Percentiles rank a stretch among this genome's conserved stretches.
phyloP scores from a whole-genome alignment of 2,888 invertebrate genomes.

The Sesia bembeciformis region DNA sequence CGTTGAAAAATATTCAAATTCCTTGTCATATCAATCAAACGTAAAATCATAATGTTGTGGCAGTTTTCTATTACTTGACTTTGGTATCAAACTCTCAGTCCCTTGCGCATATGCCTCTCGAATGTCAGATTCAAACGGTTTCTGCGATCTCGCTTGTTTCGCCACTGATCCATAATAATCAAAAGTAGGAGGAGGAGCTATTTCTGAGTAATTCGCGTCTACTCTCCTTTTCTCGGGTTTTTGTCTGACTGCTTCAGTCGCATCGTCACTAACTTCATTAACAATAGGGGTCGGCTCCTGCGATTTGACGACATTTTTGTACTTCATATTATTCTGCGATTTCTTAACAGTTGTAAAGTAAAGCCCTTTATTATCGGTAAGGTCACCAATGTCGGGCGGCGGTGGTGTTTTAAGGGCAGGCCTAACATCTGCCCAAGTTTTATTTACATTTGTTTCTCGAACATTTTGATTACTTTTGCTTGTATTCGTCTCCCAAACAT shows the following conservation, averaged over 20 bases:
- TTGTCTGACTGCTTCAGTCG: constrained; percentile 12
- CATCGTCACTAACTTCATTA: constrained; percentile 43
- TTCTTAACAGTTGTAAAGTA: constrained; percentile 44
- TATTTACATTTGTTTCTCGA: constrained; percentile 10
- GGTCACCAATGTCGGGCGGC: constrained; percentile 31
- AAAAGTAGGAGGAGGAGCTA: constrained; percentile 79
- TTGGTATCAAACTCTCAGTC: constrained; percentile 50
- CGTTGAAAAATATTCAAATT: not conserved
- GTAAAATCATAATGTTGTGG: constrained; percentile 59
- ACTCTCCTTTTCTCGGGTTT: constrained; percentile 20
- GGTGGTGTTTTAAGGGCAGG: constrained; percentile 31
- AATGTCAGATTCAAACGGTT: constrained; percentile 55
- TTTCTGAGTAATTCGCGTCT: constrained; percentile 43
- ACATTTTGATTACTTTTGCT: not conserved
- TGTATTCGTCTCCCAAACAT: no score
- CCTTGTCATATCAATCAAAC: constrained; percentile 30
- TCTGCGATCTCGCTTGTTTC: constrained; percentile 36
- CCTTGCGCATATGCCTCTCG: constrained; percentile 62
- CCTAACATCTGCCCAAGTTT: constrained; percentile 56
- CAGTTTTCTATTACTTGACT: constrained; percentile 37
- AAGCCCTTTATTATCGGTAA: constrained; percentile 36
- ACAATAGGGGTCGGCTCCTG: constrained; percentile 41
- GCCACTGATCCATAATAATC: constrained; percentile 75
- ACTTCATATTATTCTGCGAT: constrained; percentile 29
- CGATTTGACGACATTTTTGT: constrained; percentile 47